phyloP scores from a whole-genome alignment of 2,797 vertebrate genomes.

The Brachyrhaphis roseni region DNA sequence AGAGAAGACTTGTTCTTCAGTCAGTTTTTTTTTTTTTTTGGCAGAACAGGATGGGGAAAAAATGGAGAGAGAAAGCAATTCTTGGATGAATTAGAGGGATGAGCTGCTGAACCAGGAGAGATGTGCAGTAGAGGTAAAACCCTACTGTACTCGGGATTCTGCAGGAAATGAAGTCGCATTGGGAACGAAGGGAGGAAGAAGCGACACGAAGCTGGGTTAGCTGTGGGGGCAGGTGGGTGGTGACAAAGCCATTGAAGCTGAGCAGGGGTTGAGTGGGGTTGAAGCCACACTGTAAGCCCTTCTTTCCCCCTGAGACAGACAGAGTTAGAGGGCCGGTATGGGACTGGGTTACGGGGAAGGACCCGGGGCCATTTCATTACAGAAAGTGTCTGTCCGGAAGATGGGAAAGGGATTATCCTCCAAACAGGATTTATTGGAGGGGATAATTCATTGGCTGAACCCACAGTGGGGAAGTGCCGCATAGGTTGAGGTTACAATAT shows the following conservation, averaged over 20 bases:
- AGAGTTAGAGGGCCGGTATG: slow-evolving; percentile 71
- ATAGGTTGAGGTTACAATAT: slow-evolving; percentile 86
- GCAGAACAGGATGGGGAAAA: slow-evolving; percentile 21
- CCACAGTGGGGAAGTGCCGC: slow-evolving; percentile 81
- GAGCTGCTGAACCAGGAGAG: slow-evolving; percentile 25
- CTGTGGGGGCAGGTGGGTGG: slow-evolving; percentile 66
- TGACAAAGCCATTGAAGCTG: slow-evolving; percentile 73
- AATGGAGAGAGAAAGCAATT: slow-evolving; percentile 18
- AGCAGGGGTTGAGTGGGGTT: slow-evolving; percentile 78
- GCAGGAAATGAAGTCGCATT: slow-evolving; percentile 72
- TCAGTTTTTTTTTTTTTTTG: slow-evolving; percentile 29
- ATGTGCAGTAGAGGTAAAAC: slow-evolving; percentile 35
- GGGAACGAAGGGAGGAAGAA: slow-evolving; percentile 64
- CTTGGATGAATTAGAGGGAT: slow-evolving; percentile 41
- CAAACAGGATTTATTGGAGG: slow-evolving; percentile 87
- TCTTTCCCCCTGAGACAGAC: slow-evolving; percentile 72
- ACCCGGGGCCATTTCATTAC: slow-evolving; percentile 85
- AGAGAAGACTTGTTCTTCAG: slow-evolving; percentile 53
- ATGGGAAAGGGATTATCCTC: slow-evolving; percentile 87
- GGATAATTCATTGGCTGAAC: slow-evolving; percentile 86
- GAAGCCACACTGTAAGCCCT: slow-evolving; percentile 76
- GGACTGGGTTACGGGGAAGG: slow-evolving; percentile 78
- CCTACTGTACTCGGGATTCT: slow-evolving; percentile 33
- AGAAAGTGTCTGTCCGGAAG: slow-evolving; percentile 86
- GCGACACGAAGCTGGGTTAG: slow-evolving; percentile 63